These are phyloP conservation scores for Euleptes europaea DNA, from an alignment of 2,113 vertebrate species.

Conservation along the genomic window DNA sequence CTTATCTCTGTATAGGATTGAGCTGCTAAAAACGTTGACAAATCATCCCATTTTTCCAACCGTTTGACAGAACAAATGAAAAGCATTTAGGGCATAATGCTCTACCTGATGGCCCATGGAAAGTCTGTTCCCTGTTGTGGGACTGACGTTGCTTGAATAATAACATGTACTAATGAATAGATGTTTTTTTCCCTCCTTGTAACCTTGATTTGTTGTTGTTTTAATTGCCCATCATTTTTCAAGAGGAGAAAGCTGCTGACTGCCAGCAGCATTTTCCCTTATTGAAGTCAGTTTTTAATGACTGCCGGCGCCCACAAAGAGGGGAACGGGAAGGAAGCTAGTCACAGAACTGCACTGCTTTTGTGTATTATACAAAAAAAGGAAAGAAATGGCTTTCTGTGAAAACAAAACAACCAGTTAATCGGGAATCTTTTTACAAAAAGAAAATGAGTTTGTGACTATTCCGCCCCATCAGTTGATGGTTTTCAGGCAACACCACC, in stretches of 20 bases:
- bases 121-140: not conserved
- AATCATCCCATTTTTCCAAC: too few species aligned
- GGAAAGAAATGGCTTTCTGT: not conserved
- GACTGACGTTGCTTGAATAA: not conserved
- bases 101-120: not conserved
- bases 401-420: not conserved
- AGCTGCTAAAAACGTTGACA: too few species aligned
- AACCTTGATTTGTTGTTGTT: not conserved
- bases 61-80: not conserved
- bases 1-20: too few species aligned
- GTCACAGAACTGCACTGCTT: not conserved
- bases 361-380: not conserved
- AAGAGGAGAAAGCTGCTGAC: not conserved
- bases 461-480: not conserved
- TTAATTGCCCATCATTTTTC: not conserved
- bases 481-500: not conserved
- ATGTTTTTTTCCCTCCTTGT: too few species aligned
- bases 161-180: not conserved
- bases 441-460: not conserved
- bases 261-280: not conserved
- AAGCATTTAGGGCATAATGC: not conserved
- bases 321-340: not conserved
- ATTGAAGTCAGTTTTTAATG: not conserved
- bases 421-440: not conserved
- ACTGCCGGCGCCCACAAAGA: not conserved